Evolutionary conservation across 2,113 vertebrate species (phyloP), one percentile per base, ranked within the genome.

Genomic region (Andinoacara biseriatus): DNA sequence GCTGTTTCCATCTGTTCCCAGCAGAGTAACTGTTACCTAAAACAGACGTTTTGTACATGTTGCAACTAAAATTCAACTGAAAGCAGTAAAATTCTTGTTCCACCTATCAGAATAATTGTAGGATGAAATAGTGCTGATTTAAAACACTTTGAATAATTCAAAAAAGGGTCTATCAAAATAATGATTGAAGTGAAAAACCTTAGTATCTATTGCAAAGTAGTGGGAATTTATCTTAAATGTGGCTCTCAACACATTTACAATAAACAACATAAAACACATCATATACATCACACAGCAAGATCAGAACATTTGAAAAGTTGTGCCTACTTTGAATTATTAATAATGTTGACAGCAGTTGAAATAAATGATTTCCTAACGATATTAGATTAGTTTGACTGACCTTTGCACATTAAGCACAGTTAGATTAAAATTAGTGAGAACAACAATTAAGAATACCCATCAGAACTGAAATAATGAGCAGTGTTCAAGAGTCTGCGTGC

Each of bases 1-100:
- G 78, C 97, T 98, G 77, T 96, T 96, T 90, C 96, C 96, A 31
- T 97, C 96, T 6, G 93, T 81, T 22, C 97, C 97, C 29, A 95
- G 94, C 5, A 99, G 93, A 2, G 96, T 98, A 17, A 97, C 85
- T 2, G 96, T 96, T 63, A 98, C 97, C 97, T 99, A 18, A 56
- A 91, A 87, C 35, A 82, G 46, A 46, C 2, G 13, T 10, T 46
- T 10, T 10, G 14, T 29, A 5, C 24, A 5, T 33, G 13, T 57
- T 58, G 24, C 72, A 59, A 78, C 17, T 52, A 13, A 49, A 43
- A 43, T 13, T 13, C 3, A 69, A 49, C 0, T 69, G 65, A 52
- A 49, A 49, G 49, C 43, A 29, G 49, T 3, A 29, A 15, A 15
- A 26, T 67, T 26, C 22, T 18, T 22, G 46, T 67, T 46, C 40